Evolutionary conservation across 2,113 vertebrate genomes (phyloP).

Genomic region (Dolichallabes microphthalmus): DNA sequence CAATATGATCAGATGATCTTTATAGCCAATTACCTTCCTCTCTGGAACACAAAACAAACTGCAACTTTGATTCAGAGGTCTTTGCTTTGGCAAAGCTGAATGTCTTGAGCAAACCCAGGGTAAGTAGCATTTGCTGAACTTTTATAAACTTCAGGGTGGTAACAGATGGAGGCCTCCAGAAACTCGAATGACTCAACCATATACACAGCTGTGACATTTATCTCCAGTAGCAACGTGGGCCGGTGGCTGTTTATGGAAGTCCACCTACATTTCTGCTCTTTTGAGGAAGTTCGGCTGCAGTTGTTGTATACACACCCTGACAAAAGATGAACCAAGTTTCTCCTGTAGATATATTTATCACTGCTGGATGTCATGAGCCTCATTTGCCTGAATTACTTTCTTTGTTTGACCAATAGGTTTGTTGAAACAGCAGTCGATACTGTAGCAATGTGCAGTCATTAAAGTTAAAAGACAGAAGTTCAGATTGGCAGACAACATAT

Average conservation of each 20-base stretch:
- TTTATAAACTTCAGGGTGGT: conserved; percentile 22
- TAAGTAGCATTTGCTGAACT: conserved; percentile 20
- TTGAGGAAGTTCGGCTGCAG: background rate
- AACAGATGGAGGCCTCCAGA: conserved; percentile 24
- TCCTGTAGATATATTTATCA: conserved; percentile 18
- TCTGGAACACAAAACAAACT: background rate
- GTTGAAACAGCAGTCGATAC: background rate
- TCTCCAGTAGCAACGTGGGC: conserved; percentile 28
- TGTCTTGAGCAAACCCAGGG: background rate
- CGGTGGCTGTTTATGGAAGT: conserved; percentile 34
- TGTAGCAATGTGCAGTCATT: background rate
- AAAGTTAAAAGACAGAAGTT: background rate
- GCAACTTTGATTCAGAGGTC: background rate
- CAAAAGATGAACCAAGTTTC: conserved; percentile 16
- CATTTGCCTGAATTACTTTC: background rate
- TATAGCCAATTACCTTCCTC: background rate
- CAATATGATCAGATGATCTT: no score
- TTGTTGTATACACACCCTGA: conserved; percentile 22
- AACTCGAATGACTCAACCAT: conserved; percentile 28
- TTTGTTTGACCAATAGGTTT: background rate
- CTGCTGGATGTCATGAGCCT: background rate
- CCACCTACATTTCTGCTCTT: conserved; percentile 30
- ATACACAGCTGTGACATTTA: conserved; percentile 30
- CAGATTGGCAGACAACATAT: background rate
- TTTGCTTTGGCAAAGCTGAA: background rate